Evolutionary conservation across 2,888 invertebrate genomes (phyloP).

Genomic region (Eulithis prunata): DNA sequence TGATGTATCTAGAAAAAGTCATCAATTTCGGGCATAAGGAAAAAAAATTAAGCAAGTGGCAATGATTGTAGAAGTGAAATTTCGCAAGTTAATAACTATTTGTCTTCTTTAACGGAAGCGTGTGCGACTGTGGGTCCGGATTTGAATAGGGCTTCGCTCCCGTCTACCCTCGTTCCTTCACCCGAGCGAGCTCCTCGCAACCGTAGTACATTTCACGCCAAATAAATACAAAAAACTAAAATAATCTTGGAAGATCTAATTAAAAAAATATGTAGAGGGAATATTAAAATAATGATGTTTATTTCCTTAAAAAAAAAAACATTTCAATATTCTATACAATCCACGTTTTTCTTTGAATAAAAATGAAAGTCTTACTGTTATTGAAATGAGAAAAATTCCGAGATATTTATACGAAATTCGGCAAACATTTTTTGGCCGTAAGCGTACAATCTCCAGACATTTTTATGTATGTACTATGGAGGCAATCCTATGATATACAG

Average conservation of each 20-base stretch:
- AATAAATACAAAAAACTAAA: conserved; percentile 3
- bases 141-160: conserved; percentile 58
- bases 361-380: conserved; percentile 21
- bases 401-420: conserved; percentile 25
- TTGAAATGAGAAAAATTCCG: conserved; percentile 26
- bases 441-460: conserved; percentile 40
- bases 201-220: conserved; percentile 22
- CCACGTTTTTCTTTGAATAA: conserved; percentile 18
- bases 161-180: conserved; percentile 32
- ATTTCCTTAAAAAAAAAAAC: conserved; percentile 2
- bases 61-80: conserved; percentile 24
- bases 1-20: too few relatives aligned
- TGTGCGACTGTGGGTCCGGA: conserved; percentile 41
- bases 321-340: conserved; percentile 19
- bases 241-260: not conserved
- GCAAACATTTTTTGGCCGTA: conserved; percentile 30
- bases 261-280: not conserved
- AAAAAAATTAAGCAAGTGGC: too few relatives aligned
- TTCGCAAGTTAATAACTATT: not conserved
- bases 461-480: conserved; percentile 47
- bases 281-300: conserved; percentile 19
- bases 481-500: conserved; percentile 50
- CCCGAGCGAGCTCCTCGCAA: conserved; percentile 11
- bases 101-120: conserved; percentile 16
- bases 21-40: too few relatives aligned